A percentile compares a stretch with the other conserved stretches of the same genome.
Evolutionary conservation across 2,888 invertebrate genomes (phyloP).

Genomic region (Eupithecia exiguata): DNA sequence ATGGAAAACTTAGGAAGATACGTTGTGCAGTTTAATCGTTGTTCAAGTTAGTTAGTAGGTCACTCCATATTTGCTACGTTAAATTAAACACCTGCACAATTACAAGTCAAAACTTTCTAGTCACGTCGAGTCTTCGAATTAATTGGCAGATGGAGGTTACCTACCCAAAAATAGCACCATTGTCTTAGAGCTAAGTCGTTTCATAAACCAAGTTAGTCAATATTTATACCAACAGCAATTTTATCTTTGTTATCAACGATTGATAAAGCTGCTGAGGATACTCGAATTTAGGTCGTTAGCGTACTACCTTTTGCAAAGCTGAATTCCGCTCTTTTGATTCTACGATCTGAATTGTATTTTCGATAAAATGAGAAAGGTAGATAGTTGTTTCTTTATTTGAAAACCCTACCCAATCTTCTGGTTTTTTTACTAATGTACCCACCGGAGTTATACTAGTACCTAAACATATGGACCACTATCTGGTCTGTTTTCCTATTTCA

Average conservation of each 20-base stretch:
- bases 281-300: constrained; percentile 74
- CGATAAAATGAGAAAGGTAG: neutral
- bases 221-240: constrained; percentile 64
- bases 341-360: neutral
- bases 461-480: neutral
- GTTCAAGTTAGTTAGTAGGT: constrained; percentile 22
- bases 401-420: neutral
- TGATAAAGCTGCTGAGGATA: constrained; percentile 72
- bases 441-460: neutral
- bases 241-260: constrained; percentile 78
- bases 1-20: neutral
- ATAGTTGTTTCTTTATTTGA: neutral
- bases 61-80: constrained; percentile 16
- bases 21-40: neutral
- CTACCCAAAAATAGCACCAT: constrained; percentile 39
- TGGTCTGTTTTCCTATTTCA: neutral
- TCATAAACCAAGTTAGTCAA: constrained; percentile 50
- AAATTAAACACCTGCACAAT: constrained; percentile 59
- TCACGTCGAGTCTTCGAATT: constrained; percentile 52
- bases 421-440: neutral
- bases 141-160: constrained; percentile 20
- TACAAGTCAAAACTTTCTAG: constrained; percentile 48
- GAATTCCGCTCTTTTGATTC: neutral
- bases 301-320: constrained; percentile 56
- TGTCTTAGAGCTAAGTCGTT: constrained; percentile 33